Evolutionary conservation across 2,888 invertebrate genomes (phyloP).

Genomic region (Pomacea canaliculata): DNA sequence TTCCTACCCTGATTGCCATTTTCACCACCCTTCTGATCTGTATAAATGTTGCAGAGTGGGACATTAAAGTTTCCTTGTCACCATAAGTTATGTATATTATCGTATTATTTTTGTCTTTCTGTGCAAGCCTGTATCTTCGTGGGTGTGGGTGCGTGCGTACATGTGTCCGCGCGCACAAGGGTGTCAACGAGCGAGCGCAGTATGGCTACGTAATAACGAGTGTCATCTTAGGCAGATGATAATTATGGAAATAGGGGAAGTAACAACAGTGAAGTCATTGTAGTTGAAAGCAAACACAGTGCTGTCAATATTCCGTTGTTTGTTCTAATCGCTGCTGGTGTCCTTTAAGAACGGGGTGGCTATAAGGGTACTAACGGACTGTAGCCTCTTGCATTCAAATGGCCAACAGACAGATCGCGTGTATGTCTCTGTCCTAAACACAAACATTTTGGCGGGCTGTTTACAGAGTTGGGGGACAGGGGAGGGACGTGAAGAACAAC

Average conservation of each 20-base stretch:
- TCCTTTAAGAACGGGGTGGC: too few relatives aligned
- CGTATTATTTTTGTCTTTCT: background rate
- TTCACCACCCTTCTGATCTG: too few relatives aligned
- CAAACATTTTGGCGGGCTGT: too few relatives aligned
- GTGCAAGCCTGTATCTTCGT: background rate
- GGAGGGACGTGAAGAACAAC: too few relatives aligned
- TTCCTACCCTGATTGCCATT: too few relatives aligned
- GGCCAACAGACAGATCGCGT: too few relatives aligned
- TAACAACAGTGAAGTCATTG: too few relatives aligned
- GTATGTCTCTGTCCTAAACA: too few relatives aligned
- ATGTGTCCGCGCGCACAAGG: background rate
- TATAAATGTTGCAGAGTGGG: background rate
- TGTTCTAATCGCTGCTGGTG: background rate
- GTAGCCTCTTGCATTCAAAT: too few relatives aligned
- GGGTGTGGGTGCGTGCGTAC: constrained; percentile 5
- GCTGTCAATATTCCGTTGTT: background rate
- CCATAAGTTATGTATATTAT: background rate
- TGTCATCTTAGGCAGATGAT: background rate
- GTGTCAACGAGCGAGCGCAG: background rate
- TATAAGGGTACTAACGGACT: too few relatives aligned
- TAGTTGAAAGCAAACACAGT: background rate
- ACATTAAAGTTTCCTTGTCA: background rate
- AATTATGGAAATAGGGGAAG: background rate
- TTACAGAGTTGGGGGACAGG: too few relatives aligned
- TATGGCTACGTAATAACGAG: background rate